Evolutionary conservation across 2,797 vertebrate genomes (phyloP), one percentile per base, ranked within the genome.

Genomic region (Steatocranus sp.): DNA sequence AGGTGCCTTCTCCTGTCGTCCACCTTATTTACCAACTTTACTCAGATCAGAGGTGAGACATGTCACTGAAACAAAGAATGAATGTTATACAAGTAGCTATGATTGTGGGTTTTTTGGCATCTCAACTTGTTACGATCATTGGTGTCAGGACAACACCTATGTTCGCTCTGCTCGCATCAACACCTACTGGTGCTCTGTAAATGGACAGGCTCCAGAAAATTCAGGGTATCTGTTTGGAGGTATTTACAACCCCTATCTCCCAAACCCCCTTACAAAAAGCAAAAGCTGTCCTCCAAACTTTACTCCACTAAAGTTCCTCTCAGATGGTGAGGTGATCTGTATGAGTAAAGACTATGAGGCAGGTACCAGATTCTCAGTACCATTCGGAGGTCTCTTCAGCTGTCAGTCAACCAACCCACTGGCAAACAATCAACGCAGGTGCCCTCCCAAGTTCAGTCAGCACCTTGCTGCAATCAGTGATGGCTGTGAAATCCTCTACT

Each of bases 321-420:
- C 97, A 0, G 93, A 96, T 6, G 96, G 96, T 3, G 96, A 95
- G 87, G 86, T 86, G 76, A 93, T 99, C 43, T 99, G 98, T 1
- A 50, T 96, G 30, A 98, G 97, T 78, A 94, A 91, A 0, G 97
- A 99, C 88, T 97, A 96, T 1, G 98, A 98, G 86, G 1, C 2
- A 1, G 96, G 93, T 1, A 85, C 91, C 14, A 90, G 9, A 61
- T 95, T 94, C 9, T 88, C 97, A 0, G 96, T 98, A 17, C 95
- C 96, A 4, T 98, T 99, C 0, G 98, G 96, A 8, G 98, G 98
- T 14, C 96, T 99, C 91, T 98, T 99, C 83, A 98, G 97, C 90
- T 99, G 98, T 76, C 84, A 95, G 20, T 91, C 93, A 3, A 95
- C 85, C 41, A 43, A 43, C 41, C 41, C 43, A 46, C 43, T 46